Evolutionary conservation across 1,140 invertebrate genomes (phyloP).

Genomic region (Subanguina moxae): DNA sequence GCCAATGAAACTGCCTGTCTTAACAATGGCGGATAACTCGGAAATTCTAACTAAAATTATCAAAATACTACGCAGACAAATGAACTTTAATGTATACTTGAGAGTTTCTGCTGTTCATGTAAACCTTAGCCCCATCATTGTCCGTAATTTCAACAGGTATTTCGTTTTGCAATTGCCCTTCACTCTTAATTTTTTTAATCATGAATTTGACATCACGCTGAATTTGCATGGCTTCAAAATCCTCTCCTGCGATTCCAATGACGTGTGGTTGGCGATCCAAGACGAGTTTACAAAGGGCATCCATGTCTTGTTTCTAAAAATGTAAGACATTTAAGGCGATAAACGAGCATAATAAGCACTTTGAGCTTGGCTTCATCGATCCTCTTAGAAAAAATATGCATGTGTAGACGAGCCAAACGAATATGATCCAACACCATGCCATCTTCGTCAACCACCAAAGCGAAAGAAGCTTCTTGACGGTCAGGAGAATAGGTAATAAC

Average conservation of each 20-base stretch:
- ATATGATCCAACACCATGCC: conserved; percentile 83
- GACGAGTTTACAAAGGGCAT: not conserved
- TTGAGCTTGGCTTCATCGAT: not conserved
- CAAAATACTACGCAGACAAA: not conserved
- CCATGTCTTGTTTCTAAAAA: not conserved
- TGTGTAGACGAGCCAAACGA: conserved; percentile 69
- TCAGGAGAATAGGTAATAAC: conserved; percentile 82
- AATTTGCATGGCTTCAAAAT: conserved; percentile 60
- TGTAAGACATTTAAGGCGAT: not conserved
- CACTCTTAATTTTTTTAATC: conserved; percentile 27
- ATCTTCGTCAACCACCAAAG: conserved; percentile 77
- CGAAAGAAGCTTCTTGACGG: conserved; percentile 79
- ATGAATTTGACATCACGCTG: conserved; percentile 35
- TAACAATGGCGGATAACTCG: conserved; percentile 43
- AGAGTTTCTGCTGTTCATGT: conserved; percentile 38
- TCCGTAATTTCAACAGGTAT: conserved; percentile 49
- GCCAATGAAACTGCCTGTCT: conserved; percentile 76
- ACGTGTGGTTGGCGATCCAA: conserved; percentile 76
- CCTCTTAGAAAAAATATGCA: not conserved
- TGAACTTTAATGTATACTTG: conserved; percentile 14
- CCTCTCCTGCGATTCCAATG: conserved; percentile 82
- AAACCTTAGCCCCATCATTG: conserved; percentile 47
- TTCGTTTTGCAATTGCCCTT: conserved; percentile 11
- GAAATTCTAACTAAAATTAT: conserved; percentile 49
- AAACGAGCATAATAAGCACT: not conserved